Conservation (phyloP, 2,797 vertebrate species). For the Neosilurus mollespiculum region DNA sequence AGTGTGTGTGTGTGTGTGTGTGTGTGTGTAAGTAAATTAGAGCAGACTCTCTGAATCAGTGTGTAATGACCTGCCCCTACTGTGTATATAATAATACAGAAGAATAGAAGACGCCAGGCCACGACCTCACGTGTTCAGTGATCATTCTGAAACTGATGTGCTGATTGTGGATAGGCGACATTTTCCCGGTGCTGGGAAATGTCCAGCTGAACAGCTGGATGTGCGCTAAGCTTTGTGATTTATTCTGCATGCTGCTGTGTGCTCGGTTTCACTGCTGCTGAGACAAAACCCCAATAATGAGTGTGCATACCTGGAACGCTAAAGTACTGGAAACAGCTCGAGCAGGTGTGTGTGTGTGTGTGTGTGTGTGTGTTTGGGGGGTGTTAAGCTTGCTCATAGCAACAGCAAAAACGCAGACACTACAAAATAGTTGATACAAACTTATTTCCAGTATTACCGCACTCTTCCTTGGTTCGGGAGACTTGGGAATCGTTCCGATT, state of each 20-base stretch:
- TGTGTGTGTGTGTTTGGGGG: not conserved
- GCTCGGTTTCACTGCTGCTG: not conserved
- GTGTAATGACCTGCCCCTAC: not conserved
- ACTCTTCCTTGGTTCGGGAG: too few species aligned
- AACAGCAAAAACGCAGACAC: not conserved
- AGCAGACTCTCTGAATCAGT: not conserved
- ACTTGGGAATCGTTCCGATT: not conserved
- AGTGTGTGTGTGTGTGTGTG: not conserved
- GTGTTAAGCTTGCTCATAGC: not conserved
- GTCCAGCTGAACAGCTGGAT: constrained; percentile 1
- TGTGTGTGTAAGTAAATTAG: not conserved
- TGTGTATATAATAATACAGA: not conserved
- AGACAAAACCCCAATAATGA: not conserved
- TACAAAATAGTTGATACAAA: not conserved
- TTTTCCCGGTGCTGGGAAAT: not conserved
- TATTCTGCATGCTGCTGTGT: not conserved
- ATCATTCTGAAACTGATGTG: not conserved
- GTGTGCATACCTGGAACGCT: not conserved
- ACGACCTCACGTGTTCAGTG: not conserved
- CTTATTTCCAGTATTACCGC: not conserved
- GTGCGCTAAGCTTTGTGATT: not conserved
- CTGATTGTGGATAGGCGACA: not conserved
- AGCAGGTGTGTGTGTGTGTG: not conserved
- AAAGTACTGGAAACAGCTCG: constrained; percentile 6
- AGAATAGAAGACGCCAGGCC: not conserved